phyloP scores from a whole-genome alignment of 1,140 invertebrate species.

The Drosophila rufa region DNA sequence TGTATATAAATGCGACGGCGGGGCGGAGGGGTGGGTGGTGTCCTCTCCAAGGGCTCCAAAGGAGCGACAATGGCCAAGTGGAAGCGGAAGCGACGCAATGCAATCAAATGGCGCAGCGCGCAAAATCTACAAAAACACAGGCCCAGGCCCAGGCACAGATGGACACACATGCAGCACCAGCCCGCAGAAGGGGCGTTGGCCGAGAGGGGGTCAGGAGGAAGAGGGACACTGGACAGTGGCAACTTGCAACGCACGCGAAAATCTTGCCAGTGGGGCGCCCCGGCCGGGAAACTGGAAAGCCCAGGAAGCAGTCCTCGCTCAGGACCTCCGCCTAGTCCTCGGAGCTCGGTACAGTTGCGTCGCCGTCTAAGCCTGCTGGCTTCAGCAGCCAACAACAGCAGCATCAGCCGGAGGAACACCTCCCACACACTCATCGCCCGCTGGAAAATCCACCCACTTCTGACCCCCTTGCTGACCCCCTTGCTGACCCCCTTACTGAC shows the following conservation, averaged over 20 bases:
- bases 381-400: conserved; percentile 32
- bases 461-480: conserved; percentile 24
- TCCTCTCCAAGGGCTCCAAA: conserved; percentile 50
- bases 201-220: background rate
- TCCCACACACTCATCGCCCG: background rate
- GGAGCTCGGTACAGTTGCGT: conserved; percentile 68
- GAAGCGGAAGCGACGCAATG: conserved; percentile 69
- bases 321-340: conserved; percentile 31
- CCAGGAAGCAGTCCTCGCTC: conserved; percentile 12
- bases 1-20: conserved; percentile 68
- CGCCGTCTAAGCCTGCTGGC: conserved; percentile 74
- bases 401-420: conserved; percentile 15
- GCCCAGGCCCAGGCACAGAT: conserved; percentile 34
- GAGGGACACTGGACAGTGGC: conserved; percentile 25
- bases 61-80: conserved; percentile 79
- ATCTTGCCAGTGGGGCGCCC: conserved; percentile 66
- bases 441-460: conserved; percentile 7
- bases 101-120: conserved; percentile 78
- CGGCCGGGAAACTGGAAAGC: conserved; percentile 32
- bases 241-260: conserved; percentile 82
- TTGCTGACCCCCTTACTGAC: conserved; percentile 17
- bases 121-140: conserved; percentile 82
- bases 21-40: background rate
- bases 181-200: background rate
- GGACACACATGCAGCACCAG: conserved; percentile 45